Conservation (phyloP, 2,113 vertebrate genomes). For the Atrichornis clamosus region DNA sequence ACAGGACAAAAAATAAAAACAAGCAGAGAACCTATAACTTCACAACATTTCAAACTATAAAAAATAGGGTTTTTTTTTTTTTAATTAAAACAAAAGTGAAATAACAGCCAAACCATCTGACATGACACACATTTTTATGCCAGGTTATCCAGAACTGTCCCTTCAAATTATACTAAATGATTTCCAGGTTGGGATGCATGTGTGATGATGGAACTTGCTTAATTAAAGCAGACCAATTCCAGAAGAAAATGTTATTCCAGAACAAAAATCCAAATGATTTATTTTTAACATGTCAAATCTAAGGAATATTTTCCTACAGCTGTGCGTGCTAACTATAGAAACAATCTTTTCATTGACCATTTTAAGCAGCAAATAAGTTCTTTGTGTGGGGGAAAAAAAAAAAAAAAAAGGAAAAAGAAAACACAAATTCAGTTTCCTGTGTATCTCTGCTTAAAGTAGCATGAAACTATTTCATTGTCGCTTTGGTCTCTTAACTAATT, state of each 20-base stretch:
- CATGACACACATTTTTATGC: background rate
- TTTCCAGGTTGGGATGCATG: background rate
- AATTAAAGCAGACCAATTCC: background rate
- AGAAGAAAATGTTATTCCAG: background rate
- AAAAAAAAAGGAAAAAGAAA: background rate
- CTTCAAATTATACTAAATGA: background rate
- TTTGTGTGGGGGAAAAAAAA: background rate
- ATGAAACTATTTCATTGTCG: background rate
- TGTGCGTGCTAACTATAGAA: background rate
- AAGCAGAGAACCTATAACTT: background rate
- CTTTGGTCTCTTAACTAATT: background rate
- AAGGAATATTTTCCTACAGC: background rate
- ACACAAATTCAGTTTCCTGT: background rate
- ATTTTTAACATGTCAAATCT: background rate
- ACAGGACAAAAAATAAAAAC: background rate
- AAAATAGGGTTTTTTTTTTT: background rate
- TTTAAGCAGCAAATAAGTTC: background rate
- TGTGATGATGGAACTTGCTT: background rate
- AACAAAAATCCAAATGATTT: background rate
- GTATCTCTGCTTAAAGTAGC: background rate
- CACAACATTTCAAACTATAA: background rate
- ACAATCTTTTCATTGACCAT: background rate
- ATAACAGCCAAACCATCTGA: background rate
- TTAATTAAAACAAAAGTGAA: background rate
- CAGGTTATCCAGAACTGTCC: background rate